These are phyloP conservation scores for Rhyacichthys aspro DNA, from an alignment of 2,797 vertebrate species.

Conservation along the genomic window DNA sequence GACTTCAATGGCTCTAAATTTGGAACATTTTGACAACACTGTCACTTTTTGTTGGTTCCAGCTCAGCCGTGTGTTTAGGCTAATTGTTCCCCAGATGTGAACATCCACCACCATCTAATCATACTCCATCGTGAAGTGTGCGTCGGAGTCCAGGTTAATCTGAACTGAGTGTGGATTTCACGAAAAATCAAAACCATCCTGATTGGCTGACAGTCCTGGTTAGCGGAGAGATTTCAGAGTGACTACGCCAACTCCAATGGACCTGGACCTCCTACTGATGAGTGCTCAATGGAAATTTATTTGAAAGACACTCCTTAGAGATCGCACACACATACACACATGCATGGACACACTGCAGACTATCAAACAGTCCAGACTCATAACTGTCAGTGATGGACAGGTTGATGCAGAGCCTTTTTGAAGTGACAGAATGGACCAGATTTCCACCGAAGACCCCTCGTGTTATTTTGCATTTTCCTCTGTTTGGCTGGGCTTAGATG, in stretches of 20 bases:
- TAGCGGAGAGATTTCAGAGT: constrained; percentile 75
- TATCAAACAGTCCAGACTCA: constrained; percentile 75
- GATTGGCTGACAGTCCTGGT: constrained; percentile 83
- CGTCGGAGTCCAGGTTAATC: constrained; percentile 84
- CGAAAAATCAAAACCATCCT: constrained; percentile 82
- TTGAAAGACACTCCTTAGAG: constrained; percentile 80
- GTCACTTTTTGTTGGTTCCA: constrained; percentile 60
- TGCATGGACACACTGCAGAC: constrained; percentile 27
- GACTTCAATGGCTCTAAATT: constrained; percentile 67
- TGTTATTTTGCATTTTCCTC: constrained; percentile 58
- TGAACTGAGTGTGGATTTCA: constrained; percentile 80
- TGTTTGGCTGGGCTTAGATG: constrained; percentile 63
- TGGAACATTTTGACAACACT: constrained; percentile 66
- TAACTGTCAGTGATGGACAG: constrained; percentile 78
- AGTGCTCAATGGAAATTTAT: constrained; percentile 77
- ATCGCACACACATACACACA: constrained; percentile 52
- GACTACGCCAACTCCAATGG: constrained; percentile 78
- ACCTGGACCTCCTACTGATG: constrained; percentile 82
- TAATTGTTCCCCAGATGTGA: constrained; percentile 82
- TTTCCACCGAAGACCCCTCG: constrained; percentile 62
- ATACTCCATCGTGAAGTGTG: constrained; percentile 71
- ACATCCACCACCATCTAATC: constrained; percentile 74
- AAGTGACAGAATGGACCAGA: constrained; percentile 73
- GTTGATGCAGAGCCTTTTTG: constrained; percentile 70
- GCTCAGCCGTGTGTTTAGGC: constrained; percentile 62